phyloP scores from a whole-genome alignment of 2,113 vertebrate species.

The Otus sunia region DNA sequence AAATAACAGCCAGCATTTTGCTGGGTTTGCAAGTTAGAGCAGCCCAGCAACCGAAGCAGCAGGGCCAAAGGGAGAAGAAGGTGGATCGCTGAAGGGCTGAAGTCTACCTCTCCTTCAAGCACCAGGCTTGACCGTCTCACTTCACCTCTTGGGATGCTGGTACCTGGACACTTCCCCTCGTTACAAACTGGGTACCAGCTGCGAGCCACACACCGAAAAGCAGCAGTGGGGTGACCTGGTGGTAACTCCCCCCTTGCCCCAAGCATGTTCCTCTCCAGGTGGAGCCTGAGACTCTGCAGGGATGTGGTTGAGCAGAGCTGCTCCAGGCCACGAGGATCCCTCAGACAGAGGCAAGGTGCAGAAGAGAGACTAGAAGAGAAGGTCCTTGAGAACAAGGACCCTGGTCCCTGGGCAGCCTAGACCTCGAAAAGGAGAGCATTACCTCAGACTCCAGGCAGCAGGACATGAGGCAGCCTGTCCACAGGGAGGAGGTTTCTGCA shows the following conservation, averaged over 20 bases:
- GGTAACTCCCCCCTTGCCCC: not conserved
- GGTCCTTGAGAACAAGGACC: not conserved
- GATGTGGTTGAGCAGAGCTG: not conserved
- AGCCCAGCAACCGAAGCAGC: not conserved
- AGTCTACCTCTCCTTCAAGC: not conserved
- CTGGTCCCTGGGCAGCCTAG: not conserved
- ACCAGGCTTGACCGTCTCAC: not conserved
- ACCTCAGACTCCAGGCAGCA: not conserved
- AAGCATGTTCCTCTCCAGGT: fast-evolving
- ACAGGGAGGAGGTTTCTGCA: fast-evolving
- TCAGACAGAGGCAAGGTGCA: not conserved
- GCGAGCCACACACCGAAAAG: fast-evolving
- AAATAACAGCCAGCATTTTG: not conserved
- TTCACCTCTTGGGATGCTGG: not conserved
- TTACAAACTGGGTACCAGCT: not conserved
- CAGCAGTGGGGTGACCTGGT: not conserved
- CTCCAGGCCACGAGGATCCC: not conserved
- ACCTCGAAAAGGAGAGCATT: not conserved
- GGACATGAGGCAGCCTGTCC: not conserved
- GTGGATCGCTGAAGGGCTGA: fast-evolving
- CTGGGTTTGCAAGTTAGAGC: not conserved
- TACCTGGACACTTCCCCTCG: not conserved
- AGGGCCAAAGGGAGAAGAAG: not conserved
- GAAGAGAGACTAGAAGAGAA: not conserved
- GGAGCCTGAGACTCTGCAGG: not conserved